Base-by-base conservation (phyloP, 2,113 vertebrate genomes). In the Centropus bengalensis region DNA sequence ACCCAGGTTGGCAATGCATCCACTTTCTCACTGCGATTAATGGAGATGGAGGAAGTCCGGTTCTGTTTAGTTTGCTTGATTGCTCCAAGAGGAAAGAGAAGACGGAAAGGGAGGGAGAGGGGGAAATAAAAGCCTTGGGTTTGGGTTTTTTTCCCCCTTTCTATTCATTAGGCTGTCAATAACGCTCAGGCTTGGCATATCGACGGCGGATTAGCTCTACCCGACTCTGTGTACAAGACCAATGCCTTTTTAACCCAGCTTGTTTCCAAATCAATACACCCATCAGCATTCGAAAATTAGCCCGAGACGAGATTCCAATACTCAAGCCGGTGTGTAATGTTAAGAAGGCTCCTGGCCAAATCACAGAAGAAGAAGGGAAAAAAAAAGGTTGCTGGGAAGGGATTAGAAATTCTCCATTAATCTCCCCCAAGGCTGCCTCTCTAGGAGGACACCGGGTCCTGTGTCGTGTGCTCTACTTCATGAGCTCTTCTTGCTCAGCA, bases 281-380 rank as follows among this genome's bases (percentile, higher is more conserved):
- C 97, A 98, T 98, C 97, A 97, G 97, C 98, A 97, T 97, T 96
- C 7, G 93, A 98, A 98, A 98, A 98, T 98, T 98, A 98, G 97
- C 97, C 94, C 83, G 18, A 97, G 97, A 98, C 96, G 96, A 97
- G 97, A 98, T 98, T 98, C 97, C 96, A 96, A 97, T 98, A 97
- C 89, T 96, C 67, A 67, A 33, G 90, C 92, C 88, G 91, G 92
- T 94, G 66, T 94, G 94, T 96, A 97, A 94, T 91, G 95, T 89
- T 94, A 97, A 94, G 90, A 96, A 92, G 94, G 96, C 93, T 96
- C 59, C 91, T 11, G 64, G 95, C 84, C 93, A 97, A 97, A 88
- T 89, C 82, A 67, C 92, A 78, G 44, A 22, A 75, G 63, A 26
- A 73, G 76, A 4, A 73, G 52, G 27, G 21, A 16, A 82, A 47